Evolutionary conservation across 2,113 vertebrate genomes (phyloP), one percentile per base, ranked within the genome.

Genomic region (Mystacornis crossleyi): DNA sequence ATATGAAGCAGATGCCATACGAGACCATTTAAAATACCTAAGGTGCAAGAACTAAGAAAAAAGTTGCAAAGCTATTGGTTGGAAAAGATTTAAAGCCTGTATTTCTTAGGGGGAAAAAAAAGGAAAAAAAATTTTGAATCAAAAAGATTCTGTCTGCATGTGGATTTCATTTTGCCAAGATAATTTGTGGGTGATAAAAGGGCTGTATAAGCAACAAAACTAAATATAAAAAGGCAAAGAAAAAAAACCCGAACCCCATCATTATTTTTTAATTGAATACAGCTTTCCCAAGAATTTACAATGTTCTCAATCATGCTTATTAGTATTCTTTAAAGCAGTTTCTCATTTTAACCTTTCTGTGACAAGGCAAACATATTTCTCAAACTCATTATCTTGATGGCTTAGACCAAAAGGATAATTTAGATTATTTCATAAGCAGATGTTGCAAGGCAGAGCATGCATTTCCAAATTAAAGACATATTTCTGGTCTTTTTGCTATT

Each of bases 201-300:
- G 10, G 9, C 18, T 87, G n/a, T 23, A 51, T 65, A 73, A 87
- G n/a, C 57, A 84, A 18, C 7, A 88, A 90, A 84, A 67, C 12
- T 34, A 78, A 93, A 67, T 26, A 70, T 19, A 66, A 85, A 91
- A 81, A 33, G 9, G 6, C 19, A 87, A 79, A 66, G 26, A 3
- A 17, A 67, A 67, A 45, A 70, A 34, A 26, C 10, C 2, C 0
- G 0, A 70, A 70, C 4, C 12, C 2, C 6, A 12, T 3, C 10
- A 47, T 36, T 65, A 16, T 23, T 71, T 93, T 81, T 72, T n/a
- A 93, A 91, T 16, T 60, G 19, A 77, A 60, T 21, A 42, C 33
- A 82, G 50, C 9, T 50, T 89, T 88, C 75, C 40, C 36, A 60
- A 54, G n/a, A 67, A 79, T 78, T 73, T 64, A 50, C 21, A 69